Conservation (phyloP, 2,888 invertebrate genomes). For the Diadegma fenestrale region DNA sequence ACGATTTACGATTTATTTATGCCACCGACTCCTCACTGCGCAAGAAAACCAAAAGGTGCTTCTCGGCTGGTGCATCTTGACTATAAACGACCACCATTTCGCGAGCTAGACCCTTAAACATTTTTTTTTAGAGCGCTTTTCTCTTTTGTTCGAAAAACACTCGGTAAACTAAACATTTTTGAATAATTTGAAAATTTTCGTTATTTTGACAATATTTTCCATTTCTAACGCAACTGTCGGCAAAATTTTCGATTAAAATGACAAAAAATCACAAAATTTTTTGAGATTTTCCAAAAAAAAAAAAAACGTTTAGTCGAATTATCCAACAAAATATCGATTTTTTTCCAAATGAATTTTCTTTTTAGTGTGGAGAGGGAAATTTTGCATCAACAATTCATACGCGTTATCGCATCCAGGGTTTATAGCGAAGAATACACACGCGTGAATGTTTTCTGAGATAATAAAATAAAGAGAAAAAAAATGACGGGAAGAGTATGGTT, state of each 20-base stretch:
- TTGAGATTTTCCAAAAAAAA: too few species aligned
- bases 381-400: neutral
- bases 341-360: too few species aligned
- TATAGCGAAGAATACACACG: constrained; percentile 33
- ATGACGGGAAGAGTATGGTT: constrained; percentile 51
- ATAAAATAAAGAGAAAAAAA: constrained; percentile 40
- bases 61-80: constrained; percentile 79
- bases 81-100: constrained; percentile 81
- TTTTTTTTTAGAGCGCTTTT: constrained; percentile 69
- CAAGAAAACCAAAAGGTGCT: constrained; percentile 23
- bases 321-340: too few species aligned
- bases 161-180: too few species aligned
- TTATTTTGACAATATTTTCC: too few species aligned
- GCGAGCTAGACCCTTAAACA: constrained; percentile 76
- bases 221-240: too few species aligned
- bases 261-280: too few species aligned
- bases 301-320: too few species aligned
- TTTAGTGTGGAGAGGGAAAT: neutral
- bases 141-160: constrained; percentile 70
- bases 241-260: too few species aligned
- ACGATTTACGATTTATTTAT: constrained; percentile 84
- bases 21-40: constrained; percentile 77
- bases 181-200: too few species aligned
- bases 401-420: neutral
- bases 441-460: constrained; percentile 43